Base-by-base conservation (phyloP, 2,113 vertebrate genomes). In the Oncorhynchus kisutch region DNA sequence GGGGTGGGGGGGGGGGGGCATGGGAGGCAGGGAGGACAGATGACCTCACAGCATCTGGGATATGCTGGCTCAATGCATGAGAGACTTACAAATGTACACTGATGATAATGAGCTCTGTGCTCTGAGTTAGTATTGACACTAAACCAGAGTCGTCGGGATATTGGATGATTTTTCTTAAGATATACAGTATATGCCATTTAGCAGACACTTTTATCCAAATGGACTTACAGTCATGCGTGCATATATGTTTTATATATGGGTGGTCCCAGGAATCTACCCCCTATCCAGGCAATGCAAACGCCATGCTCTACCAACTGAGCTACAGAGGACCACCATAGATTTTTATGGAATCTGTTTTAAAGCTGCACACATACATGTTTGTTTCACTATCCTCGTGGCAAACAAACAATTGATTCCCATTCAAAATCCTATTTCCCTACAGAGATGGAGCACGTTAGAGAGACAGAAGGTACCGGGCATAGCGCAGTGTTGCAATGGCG, bases 41-140 rank as follows among this genome's bases (percentile, higher is more conserved):
- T 87, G 78, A 75, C 78, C 77, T 81, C 70, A 74, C 74, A 78
- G 83, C 85, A 86, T 89, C 82, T 87, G 82, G 62, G 74, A 49
- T 73, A 74, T 74, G 87, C 65, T 59, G 69, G 74, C 49, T 67
- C 73, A 65, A 81, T 78, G 78, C 78, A 78, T 82, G 80, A 80
- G 54, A 73, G 74, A 77, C 67, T 71, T 51, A 54, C 70, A 80
- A 51, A 76, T 78, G 80, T 85, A 22, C 64, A 76, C 67, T 59
- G 34, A 75, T 78, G 76, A 68, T 79, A 79, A 85, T 82, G 78
- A 82, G 79, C 49, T 70, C 20, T 51, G 71, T 66, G 70, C 70
- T 71, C 57, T 73, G 20, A 81, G 76, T 73, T 67, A 59, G 54
- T 25, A 67, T 25, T 49, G 25, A 22, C 49, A 51, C 25, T 24